A percentile compares a stretch with the other conserved stretches of the same genome.
Conservation (phyloP, 1,140 invertebrate genomes). For the Halictus rubicundus region DNA sequence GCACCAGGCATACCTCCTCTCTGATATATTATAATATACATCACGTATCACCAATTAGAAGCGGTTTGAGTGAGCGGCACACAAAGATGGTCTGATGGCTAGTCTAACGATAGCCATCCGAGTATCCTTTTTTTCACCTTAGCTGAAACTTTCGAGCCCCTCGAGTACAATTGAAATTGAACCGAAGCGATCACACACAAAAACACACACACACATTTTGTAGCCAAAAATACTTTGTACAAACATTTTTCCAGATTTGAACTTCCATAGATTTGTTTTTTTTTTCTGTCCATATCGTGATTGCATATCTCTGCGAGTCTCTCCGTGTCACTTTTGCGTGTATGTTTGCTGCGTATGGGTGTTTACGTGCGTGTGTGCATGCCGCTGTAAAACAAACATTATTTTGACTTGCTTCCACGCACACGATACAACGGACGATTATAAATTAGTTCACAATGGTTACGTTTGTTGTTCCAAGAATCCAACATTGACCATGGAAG, state of each 20-base stretch:
- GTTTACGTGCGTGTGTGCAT: constrained; percentile 25
- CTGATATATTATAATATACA: neutral
- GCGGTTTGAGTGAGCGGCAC: neutral
- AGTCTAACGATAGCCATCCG: neutral
- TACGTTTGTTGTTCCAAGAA: constrained; percentile 72
- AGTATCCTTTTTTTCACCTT: neutral
- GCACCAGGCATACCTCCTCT: constrained; percentile 15
- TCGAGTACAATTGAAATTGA: no score
- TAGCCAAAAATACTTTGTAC: no score
- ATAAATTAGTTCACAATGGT: constrained; percentile 36
- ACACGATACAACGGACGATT: constrained; percentile 4
- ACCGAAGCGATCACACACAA: no score
- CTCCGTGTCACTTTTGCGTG: neutral
- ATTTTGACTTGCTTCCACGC: constrained; percentile 1
- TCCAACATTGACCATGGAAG: constrained; percentile 74
- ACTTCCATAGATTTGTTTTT: neutral
- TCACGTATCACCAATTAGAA: neutral
- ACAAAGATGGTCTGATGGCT: constrained; percentile 2
- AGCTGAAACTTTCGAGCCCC: neutral
- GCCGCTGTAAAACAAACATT: neutral
- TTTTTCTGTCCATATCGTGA: neutral
- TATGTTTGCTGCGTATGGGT: neutral
- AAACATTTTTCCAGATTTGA: no score
- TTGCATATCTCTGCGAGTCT: neutral
- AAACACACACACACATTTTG: no score